phyloP scores from a whole-genome alignment of 2,113 vertebrate genomes.

The Arothron firmamentum region DNA sequence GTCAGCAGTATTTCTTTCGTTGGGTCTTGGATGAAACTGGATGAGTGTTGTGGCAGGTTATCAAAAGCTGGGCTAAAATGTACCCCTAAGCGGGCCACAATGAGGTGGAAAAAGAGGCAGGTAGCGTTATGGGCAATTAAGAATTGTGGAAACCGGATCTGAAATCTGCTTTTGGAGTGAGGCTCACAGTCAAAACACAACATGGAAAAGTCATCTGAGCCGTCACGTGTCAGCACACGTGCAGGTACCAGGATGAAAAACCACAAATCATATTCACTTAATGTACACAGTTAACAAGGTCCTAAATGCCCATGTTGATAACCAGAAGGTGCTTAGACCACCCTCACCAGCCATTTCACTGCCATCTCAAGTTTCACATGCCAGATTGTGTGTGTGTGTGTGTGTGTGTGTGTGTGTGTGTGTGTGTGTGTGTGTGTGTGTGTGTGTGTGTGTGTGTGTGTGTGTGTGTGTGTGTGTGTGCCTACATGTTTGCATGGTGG shows the following conservation, averaged over 20 bases:
- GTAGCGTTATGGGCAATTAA: slow-evolving; percentile 62
- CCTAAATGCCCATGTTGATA: slow-evolving; percentile 34
- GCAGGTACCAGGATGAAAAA: slow-evolving; percentile 28
- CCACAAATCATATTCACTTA: slow-evolving; percentile 26
- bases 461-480: slow-evolving; percentile 21
- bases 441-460: slow-evolving; percentile 23
- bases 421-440: slow-evolving; percentile 22
- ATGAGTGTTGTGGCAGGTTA: slow-evolving; percentile 4
- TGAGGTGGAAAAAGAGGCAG: slow-evolving; percentile 29
- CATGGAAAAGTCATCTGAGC: slow-evolving; percentile 35
- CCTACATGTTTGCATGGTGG: slow-evolving; percentile 11
- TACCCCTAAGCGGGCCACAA: slow-evolving; percentile 27
- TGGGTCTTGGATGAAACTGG: slow-evolving; percentile 10
- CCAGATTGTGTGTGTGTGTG: slow-evolving; percentile 16
- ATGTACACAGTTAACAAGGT: slow-evolving; percentile 18
- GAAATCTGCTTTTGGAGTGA: slow-evolving; percentile 27
- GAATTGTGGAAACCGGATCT: slow-evolving; percentile 59
- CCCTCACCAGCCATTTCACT: slow-evolving; percentile 32
- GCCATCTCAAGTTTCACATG: slow-evolving; percentile 21
- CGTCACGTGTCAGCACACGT: slow-evolving; percentile 12
- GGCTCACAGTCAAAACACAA: slow-evolving; percentile 41
- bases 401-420: slow-evolving; percentile 11
- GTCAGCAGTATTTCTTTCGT: slow-evolving; percentile 1
- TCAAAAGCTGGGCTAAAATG: slow-evolving; percentile 15
- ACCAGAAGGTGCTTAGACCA: slow-evolving; percentile 54